Evolutionary conservation across 2,113 vertebrate genomes (phyloP), one percentile per base, ranked within the genome.

Genomic region (Megaceryle maxima): DNA sequence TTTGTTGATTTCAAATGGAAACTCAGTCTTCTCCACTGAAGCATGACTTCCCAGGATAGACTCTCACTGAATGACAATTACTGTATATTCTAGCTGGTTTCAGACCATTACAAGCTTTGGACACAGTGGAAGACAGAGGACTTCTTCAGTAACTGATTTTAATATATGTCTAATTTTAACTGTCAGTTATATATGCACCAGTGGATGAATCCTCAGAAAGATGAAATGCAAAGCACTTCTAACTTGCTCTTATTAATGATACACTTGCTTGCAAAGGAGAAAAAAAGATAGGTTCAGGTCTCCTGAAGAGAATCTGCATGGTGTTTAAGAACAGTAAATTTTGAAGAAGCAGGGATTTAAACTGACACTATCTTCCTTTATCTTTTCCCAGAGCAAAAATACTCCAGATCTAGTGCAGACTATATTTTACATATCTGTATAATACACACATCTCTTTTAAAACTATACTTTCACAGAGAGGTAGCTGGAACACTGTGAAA

Each of bases 1-100:
- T 98, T 98, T 98, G 98, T 98, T 98, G 99, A 99, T 99, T 99
- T 99, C 98, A 98, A 99, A 99, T 99, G 98, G 99, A 99, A 98
- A 98, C 99, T 98, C 98, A 98, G 98, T 98, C 98, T 98, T 98
- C 98, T 99, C 98, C 99, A 98, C 97, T 98, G 98, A 99, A 99
- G 99, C 98, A 98, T 99, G 98, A 99, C 98, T 98, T 98, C 98
- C 98, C 98, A 97, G 97, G 98, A 98, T 98, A 98, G 97, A 98
- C 98, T 98, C 98, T 98, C 98, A 93, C 98, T 98, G 98, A 99
- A 99, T 99, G 98, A 99, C 99, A 99, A 99, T 99, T 98, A 98
- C 97, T 97, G 97, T 98, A 98, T 98, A 98, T 98, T 98, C 97
- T 98, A 97, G 97, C 98, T 97, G 96, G 97, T 97, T 98, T 97